Percentiles rank a stretch among this genome's conserved stretches.
phyloP scores from a whole-genome alignment of 2,888 invertebrate species.

The Eupithecia pulchellata region DNA sequence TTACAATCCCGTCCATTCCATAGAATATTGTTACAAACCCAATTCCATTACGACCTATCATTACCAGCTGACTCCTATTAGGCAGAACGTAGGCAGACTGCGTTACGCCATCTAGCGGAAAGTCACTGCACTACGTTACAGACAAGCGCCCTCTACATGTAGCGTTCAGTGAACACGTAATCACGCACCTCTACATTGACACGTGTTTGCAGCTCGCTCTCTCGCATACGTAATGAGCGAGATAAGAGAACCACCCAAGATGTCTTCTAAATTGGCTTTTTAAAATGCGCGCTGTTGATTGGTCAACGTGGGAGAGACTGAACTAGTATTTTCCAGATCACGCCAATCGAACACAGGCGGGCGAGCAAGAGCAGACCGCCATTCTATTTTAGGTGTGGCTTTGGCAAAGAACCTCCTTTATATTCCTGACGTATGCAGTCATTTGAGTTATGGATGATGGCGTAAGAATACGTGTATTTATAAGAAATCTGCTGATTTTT shows the following conservation, averaged over 20 bases:
- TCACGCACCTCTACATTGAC: slow-evolving; percentile 60
- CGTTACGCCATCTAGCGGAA: slow-evolving; percentile 63
- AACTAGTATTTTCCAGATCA: slow-evolving; percentile 66
- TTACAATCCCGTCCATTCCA: slow-evolving; percentile 38
- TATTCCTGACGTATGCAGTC: slow-evolving; percentile 82
- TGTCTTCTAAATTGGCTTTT: slow-evolving; percentile 71
- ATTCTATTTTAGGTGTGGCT: slow-evolving; percentile 81
- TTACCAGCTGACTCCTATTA: slow-evolving; percentile 59
- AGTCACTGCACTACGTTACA: slow-evolving; percentile 58
- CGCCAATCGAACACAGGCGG: slow-evolving; percentile 69
- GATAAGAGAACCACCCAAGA: slow-evolving; percentile 66
- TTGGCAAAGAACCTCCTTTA: slow-evolving; percentile 77
- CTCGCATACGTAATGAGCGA: slow-evolving; percentile 66
- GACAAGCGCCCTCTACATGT: slow-evolving; percentile 69
- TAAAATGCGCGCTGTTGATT: slow-evolving; percentile 73
- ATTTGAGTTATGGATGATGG: slow-evolving; percentile 82
- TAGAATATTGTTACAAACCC: slow-evolving; percentile 43
- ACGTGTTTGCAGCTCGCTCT: slow-evolving; percentile 60
- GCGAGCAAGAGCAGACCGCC: slow-evolving; percentile 71
- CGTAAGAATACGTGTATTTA: slow-evolving; percentile 75
- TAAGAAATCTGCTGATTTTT: slow-evolving; percentile 72
- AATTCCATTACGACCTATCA: slow-evolving; percentile 55
- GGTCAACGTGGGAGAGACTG: slow-evolving; percentile 66
- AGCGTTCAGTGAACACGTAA: slow-evolving; percentile 44
- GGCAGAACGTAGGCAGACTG: slow-evolving; percentile 40